These are phyloP conservation scores for Hyalella azteca DNA, from an alignment of 2,888 invertebrate genomes.

Conservation along the genomic window DNA sequence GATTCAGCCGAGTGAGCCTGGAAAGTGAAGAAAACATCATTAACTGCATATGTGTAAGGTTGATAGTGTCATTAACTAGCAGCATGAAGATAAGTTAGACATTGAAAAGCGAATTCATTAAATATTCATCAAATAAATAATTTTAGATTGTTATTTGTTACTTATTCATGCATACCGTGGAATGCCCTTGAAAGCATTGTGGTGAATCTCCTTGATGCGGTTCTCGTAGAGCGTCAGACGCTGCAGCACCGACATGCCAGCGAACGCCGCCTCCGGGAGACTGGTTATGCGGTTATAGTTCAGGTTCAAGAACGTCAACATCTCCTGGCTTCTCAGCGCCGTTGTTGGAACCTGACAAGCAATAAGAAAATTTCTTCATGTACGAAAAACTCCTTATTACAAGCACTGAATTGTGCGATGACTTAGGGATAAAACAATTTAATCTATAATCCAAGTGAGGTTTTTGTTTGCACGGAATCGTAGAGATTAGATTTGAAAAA, in stretches of 20 bases:
- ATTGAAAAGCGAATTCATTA: neutral
- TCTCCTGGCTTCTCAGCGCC: constrained; percentile 80
- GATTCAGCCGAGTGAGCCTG: constrained; percentile 89
- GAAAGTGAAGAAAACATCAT: neutral
- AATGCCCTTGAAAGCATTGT: constrained; percentile 58
- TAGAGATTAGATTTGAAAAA: too few species aligned
- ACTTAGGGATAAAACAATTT: too few species aligned
- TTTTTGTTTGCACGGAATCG: too few species aligned
- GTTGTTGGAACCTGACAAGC: constrained; percentile 72
- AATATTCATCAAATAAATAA: too few species aligned
- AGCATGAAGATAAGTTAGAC: neutral
- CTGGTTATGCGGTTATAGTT: constrained; percentile 84
- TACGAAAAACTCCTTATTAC: neutral
- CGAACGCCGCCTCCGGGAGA: constrained; percentile 81
- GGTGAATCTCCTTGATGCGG: constrained; percentile 59
- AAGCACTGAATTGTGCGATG: neutral
- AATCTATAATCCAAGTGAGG: too few species aligned
- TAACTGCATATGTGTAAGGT: neutral
- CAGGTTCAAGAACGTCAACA: constrained; percentile 83
- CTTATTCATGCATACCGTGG: too few species aligned
- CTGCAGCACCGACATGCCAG: constrained; percentile 85
- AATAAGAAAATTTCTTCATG: neutral
- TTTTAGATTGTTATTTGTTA: too few species aligned
- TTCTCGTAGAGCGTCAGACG: constrained; percentile 83
- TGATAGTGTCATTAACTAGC: neutral